These are phyloP conservation scores for Leucophenga maculata DNA, from an alignment of 2,888 invertebrate species.

Conservation along the genomic window DNA sequence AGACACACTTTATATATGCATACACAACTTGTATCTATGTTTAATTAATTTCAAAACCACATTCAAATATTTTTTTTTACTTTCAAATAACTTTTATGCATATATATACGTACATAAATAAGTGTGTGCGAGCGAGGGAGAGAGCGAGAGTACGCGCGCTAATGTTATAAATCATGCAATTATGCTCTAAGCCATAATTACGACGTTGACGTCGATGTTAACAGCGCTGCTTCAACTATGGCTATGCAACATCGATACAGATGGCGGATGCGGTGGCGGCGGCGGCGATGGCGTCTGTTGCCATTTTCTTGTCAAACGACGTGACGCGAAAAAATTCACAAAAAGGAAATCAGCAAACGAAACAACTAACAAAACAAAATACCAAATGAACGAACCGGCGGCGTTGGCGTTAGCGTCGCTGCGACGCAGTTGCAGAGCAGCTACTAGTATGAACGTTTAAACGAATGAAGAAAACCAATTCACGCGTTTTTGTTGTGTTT, in stretches of 20 bases:
- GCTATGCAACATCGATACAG: too few relatives aligned
- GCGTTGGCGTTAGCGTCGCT: too few relatives aligned
- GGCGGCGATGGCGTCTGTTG: neutral
- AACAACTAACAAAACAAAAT: conserved; percentile 12
- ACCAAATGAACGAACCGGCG: conserved; percentile 2
- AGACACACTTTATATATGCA: too few relatives aligned
- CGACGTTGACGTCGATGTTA: neutral
- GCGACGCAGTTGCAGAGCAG: too few relatives aligned
- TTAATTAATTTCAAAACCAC: conserved; percentile 37
- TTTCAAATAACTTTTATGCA: conserved; percentile 29
- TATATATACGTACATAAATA: conserved; percentile 24
- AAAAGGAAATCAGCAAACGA: conserved; percentile 9
- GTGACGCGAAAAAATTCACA: neutral
- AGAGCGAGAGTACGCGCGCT: neutral
- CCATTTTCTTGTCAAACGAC: conserved; percentile 9
- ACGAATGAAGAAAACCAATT: too few relatives aligned
- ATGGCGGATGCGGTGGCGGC: too few relatives aligned
- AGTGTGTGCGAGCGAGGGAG: conserved; percentile 1
- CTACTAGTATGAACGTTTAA: too few relatives aligned
- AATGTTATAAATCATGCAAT: conserved; percentile 13
- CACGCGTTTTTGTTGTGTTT: neutral
- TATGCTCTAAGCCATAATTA: conserved; percentile 12
- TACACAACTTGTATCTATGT: conserved; percentile 33
- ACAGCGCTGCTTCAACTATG: too few relatives aligned
- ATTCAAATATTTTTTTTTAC: conserved; percentile 31